Conservation (phyloP, 1,140 invertebrate genomes). For the Oncopodura yosiiana region DNA sequence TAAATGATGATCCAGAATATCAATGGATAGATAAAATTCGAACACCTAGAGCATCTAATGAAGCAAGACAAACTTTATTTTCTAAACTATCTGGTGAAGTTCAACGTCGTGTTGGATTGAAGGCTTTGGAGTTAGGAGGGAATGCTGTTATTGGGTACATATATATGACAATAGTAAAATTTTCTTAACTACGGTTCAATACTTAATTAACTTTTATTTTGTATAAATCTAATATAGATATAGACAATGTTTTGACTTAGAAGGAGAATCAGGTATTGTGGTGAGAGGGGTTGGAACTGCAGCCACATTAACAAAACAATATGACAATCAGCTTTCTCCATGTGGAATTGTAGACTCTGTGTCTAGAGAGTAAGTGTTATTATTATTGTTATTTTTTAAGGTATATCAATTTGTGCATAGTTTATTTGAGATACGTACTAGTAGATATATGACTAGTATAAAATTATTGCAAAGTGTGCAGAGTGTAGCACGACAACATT, state of each 20-base stretch:
- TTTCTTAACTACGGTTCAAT: background rate
- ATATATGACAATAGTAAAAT: no score
- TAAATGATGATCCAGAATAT: conserved; percentile 95
- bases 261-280: conserved; percentile 92
- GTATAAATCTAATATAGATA: conserved; percentile 52
- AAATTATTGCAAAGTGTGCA: no score
- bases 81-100: conserved; percentile 89
- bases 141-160: conserved; percentile 81
- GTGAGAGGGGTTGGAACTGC: conserved; percentile 83
- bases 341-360: background rate
- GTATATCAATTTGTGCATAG: no score
- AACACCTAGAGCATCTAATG: conserved; percentile 90
- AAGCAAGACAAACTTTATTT: conserved; percentile 89
- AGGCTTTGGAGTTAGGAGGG: conserved; percentile 84
- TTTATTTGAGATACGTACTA: no score
- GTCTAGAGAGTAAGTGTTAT: conserved; percentile 36
- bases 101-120: conserved; percentile 85
- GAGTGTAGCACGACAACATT: no score
- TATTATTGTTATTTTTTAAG: no score
- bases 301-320: conserved; percentile 51
- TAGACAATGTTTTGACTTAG: conserved; percentile 88
- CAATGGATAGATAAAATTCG: conserved; percentile 98
- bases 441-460: no score
- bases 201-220: conserved; percentile 2
- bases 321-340: conserved; percentile 31